These are phyloP conservation scores for Lasioglossum zephyrum DNA, from an alignment of 2,888 invertebrate genomes.

Conservation along the genomic window DNA sequence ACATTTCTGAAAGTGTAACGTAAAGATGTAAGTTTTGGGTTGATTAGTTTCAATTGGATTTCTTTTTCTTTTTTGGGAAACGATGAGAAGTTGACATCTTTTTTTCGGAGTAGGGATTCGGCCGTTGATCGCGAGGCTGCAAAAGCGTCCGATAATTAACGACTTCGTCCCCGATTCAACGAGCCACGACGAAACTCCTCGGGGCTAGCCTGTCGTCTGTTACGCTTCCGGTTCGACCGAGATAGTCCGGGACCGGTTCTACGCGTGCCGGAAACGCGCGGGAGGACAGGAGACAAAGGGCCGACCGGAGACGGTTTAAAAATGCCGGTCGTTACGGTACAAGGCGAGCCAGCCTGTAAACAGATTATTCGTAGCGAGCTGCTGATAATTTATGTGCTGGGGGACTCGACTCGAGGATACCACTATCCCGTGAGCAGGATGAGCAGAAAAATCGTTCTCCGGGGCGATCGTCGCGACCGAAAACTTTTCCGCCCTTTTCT, in stretches of 20 bases:
- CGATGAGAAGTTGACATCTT: neutral
- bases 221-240: constrained; percentile 30
- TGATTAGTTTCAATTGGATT: neutral
- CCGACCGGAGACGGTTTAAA: constrained; percentile 59
- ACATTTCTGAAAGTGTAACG: too few relatives aligned
- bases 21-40: neutral
- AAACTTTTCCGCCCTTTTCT: constrained; percentile 29
- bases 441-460: constrained; percentile 27
- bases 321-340: constrained; percentile 60
- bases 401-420: constrained; percentile 12
- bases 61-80: neutral
- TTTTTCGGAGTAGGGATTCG: neutral
- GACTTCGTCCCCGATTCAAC: neutral
- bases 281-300: constrained; percentile 52
- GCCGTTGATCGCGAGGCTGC: neutral
- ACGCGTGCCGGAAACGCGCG: constrained; percentile 25
- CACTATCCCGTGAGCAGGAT: constrained; percentile 12
- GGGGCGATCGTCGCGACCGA: constrained; percentile 41
- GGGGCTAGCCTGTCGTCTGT: constrained; percentile 23
- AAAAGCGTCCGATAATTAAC: constrained; percentile 31
- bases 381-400: constrained; percentile 61
- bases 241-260: neutral
- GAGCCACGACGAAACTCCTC: constrained; percentile 3
- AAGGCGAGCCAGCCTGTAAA: constrained; percentile 56
- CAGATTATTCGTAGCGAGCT: constrained; percentile 60